phyloP scores from a whole-genome alignment of 2,797 vertebrate species.

The Fratercula arctica region DNA sequence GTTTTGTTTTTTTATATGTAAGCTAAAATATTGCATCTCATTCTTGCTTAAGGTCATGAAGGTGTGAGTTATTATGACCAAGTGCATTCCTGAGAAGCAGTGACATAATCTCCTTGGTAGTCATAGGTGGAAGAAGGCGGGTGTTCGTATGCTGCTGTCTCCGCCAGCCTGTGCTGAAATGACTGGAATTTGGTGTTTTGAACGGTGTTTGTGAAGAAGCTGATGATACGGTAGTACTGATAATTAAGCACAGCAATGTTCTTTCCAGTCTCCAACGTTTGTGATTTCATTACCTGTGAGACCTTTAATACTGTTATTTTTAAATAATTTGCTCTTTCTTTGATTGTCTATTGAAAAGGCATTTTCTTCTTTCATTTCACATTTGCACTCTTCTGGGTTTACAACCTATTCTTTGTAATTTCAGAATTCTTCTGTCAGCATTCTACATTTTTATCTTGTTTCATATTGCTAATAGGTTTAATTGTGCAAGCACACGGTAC shows the following conservation, averaged over 20 bases:
- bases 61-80: background rate
- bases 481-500: background rate
- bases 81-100: background rate
- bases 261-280: background rate
- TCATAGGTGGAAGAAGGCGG: background rate
- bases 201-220: background rate
- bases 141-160: background rate
- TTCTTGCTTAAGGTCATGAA: background rate
- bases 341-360: background rate
- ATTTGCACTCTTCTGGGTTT: background rate
- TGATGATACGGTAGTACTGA: background rate
- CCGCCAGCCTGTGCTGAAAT: background rate
- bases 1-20: background rate
- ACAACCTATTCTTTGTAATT: background rate
- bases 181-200: background rate
- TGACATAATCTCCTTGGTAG: background rate
- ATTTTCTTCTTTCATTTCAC: background rate
- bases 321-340: background rate
- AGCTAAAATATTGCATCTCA: background rate
- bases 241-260: background rate
- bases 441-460: background rate
- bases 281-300: background rate
- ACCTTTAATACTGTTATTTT: background rate
- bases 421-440: background rate
- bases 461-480: background rate